These are phyloP conservation scores for Cottus gobio DNA, from an alignment of 2,113 vertebrate species.

Conservation along the genomic window DNA sequence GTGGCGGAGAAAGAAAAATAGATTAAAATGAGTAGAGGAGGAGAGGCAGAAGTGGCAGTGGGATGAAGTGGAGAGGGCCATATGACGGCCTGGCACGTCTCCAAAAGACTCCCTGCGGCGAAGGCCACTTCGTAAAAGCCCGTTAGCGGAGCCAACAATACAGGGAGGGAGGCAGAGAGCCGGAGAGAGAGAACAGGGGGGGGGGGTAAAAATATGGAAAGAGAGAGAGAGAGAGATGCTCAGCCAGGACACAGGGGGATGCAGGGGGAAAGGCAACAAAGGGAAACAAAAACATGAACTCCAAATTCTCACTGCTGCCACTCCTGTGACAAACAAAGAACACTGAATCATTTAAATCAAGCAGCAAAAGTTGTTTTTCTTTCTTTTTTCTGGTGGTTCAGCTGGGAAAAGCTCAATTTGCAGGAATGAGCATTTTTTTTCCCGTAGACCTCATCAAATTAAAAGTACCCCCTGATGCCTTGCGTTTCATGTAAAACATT, in stretches of 20 bases:
- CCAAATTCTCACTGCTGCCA: not conserved
- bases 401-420: slow-evolving; percentile 2
- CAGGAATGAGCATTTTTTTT: not conserved
- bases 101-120: slow-evolving; percentile 52
- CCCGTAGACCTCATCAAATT: not conserved
- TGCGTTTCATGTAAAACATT: not conserved
- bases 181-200: not conserved
- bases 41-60: slow-evolving; percentile 34
- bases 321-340: not conserved
- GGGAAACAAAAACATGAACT: not conserved
- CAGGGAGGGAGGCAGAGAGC: slow-evolving; percentile 8
- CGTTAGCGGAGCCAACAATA: slow-evolving; percentile 55
- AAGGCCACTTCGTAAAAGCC: slow-evolving; percentile 57
- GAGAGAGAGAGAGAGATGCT: not conserved
- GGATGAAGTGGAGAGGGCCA: slow-evolving; percentile 57
- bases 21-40: slow-evolving; percentile 48
- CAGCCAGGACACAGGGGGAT: not conserved
- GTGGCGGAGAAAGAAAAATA: not conserved
- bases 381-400: not conserved
- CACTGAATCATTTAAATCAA: not conserved
- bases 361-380: not conserved
- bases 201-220: not conserved
- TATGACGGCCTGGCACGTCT: slow-evolving; percentile 60
- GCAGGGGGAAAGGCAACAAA: slow-evolving; percentile 1
- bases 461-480: not conserved